Conservation (phyloP, 2,888 invertebrate species). For the Cataglyphis cursor region DNA sequence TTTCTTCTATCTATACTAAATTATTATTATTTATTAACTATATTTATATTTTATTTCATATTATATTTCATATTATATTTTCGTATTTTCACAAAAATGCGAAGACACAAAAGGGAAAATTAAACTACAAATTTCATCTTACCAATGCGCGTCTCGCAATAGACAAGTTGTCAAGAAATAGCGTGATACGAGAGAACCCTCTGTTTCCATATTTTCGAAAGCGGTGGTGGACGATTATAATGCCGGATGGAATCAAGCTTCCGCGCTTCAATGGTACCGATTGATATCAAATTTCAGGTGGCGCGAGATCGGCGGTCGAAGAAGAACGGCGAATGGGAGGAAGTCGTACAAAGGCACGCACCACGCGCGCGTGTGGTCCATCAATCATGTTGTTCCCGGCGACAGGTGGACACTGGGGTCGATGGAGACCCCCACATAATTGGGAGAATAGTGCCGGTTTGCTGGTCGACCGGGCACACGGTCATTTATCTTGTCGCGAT, state of each 20-base stretch:
- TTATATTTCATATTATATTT: background rate
- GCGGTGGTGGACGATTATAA: background rate
- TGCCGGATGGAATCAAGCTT: background rate
- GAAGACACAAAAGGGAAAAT: background rate
- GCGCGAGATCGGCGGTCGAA: conserved; percentile 39
- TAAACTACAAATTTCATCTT: background rate
- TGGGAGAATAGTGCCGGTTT: conserved; percentile 81
- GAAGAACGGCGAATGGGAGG: conserved; percentile 50
- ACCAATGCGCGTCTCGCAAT: background rate
- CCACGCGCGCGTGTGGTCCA: conserved; percentile 78
- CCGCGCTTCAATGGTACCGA: conserved; percentile 22
- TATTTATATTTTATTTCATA: background rate
- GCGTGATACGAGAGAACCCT: background rate
- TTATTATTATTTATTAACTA: background rate
- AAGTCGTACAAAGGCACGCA: conserved; percentile 67
- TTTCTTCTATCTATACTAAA: background rate
- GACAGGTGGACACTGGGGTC: conserved; percentile 81
- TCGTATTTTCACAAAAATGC: background rate
- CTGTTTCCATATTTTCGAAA: background rate
- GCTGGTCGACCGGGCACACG: conserved; percentile 80
- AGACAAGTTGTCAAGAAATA: background rate
- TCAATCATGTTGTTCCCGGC: conserved; percentile 80
- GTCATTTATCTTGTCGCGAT: conserved; percentile 83
- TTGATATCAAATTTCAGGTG: conserved; percentile 28
- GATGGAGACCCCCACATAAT: conserved; percentile 80